Base-by-base conservation (phyloP, 1,140 invertebrate genomes). In the Steinernema khuongi region DNA sequence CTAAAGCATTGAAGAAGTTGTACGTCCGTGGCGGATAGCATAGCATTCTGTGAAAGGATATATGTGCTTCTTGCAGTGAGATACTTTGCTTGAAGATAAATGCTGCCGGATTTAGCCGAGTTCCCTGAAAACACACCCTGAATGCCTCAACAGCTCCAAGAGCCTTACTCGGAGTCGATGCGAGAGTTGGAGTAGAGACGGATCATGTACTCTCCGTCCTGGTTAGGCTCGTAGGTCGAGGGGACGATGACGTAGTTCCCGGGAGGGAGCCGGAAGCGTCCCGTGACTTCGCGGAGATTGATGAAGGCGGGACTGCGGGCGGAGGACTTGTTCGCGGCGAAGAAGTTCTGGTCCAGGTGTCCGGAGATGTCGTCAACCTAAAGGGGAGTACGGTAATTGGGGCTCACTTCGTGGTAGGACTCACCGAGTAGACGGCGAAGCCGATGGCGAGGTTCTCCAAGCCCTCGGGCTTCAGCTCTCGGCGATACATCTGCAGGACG, bases 211-310 rank as follows among this genome's bases (percentile, higher is more conserved):
- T 98, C 94, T 71, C 93, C 96, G 84, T 97, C 94, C 80, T 97
- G 91, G 79, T 95, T 91, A 0, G 94, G 93, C 79, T 98, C 95
- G 86, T 97, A 99, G 4, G 96, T 98, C 19, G 94, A 97, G 1
- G 96, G 96, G 66, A 99, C 91, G 80, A 99, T 95, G 77, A 93
- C 92, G 87, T 99, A 99, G 0, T 90, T 90, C 7, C 96, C 96
- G 0, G 93, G 94, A 14, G 92, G 91, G 69, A 99, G 89, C 86
- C 94, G 94, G 86, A 97, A 96, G 36, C 94, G 89, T 72, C 91
- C 91, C 80, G 90, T 93, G 17, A 98, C 92, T 89, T 81, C 80
- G 31, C 80, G 67, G 18, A 81, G 73, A 43, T 81, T 81, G 22
- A 98, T 96, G 85, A 97, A 98, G 14, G 94, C 91, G 4, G 93